Conservation (phyloP, 2,797 vertebrate species). For the Xiphophorus birchmanni region DNA sequence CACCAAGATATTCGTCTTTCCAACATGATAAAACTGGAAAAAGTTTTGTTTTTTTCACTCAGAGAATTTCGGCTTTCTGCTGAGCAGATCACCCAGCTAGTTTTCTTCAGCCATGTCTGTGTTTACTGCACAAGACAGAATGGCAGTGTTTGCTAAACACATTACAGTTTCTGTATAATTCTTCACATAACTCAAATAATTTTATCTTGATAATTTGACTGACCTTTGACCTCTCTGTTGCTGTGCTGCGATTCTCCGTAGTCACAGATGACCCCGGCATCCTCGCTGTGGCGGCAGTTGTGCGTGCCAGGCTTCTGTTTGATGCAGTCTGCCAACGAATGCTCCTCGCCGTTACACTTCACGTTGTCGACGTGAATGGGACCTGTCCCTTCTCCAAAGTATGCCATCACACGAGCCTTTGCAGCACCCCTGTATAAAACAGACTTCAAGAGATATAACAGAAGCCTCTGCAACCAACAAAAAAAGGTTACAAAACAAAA, state of each 20-base stretch:
- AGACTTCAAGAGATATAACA: background rate
- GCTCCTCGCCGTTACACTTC: conserved; percentile 89
- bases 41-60: background rate
- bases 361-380: conserved; percentile 94
- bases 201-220: conserved; percentile 22
- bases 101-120: conserved; percentile 29
- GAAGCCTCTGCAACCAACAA: background rate
- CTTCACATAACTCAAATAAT: conserved; percentile 14
- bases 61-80: conserved; percentile 7
- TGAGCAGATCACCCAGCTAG: background rate
- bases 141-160: conserved; percentile 55
- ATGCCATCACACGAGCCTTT: conserved; percentile 93
- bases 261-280: conserved; percentile 95
- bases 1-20: background rate
- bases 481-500: background rate
- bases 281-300: conserved; percentile 97
- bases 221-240: conserved; percentile 75
- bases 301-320: conserved; percentile 90
- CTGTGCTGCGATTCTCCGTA: conserved; percentile 77
- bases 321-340: conserved; percentile 89
- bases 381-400: conserved; percentile 94
- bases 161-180: background rate
- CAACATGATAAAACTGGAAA: background rate
- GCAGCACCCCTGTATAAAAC: conserved; percentile 83
- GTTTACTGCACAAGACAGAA: conserved; percentile 21